A percentile compares a stretch with the other conserved stretches of the same genome.
Evolutionary conservation across 2,797 vertebrate genomes (phyloP).

Genomic region (Sternotherus odoratus): DNA sequence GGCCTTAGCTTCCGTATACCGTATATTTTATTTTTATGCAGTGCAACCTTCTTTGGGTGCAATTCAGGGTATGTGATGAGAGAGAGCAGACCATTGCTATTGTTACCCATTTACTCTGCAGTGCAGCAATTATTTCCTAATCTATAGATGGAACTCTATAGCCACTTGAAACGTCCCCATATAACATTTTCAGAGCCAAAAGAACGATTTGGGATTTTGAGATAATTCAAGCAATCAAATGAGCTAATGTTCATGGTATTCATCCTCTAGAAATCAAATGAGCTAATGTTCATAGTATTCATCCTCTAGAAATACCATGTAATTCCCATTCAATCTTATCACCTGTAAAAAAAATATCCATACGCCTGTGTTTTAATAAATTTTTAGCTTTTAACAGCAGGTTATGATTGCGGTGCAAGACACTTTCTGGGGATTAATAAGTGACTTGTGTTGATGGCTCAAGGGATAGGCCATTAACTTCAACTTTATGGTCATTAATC

Average conservation of each 20-base stretch:
- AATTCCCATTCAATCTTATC: slow-evolving; percentile 55
- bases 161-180: slow-evolving; percentile 62
- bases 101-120: slow-evolving; percentile 48
- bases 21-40: background rate
- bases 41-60: background rate
- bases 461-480: slow-evolving; percentile 43
- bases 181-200: slow-evolving; percentile 58
- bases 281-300: slow-evolving; percentile 65
- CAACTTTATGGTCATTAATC: slow-evolving; percentile 62
- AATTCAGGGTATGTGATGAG: background rate
- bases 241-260: slow-evolving; percentile 68
- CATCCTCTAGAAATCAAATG: slow-evolving; percentile 45
- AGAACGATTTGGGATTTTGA: slow-evolving; percentile 68
- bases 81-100: background rate
- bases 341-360: slow-evolving; percentile 57
- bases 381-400: slow-evolving; percentile 72
- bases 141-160: slow-evolving; percentile 58
- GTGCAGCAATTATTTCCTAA: slow-evolving; percentile 64
- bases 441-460: slow-evolving; percentile 57
- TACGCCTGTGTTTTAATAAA: slow-evolving; percentile 70
- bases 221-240: slow-evolving; percentile 70
- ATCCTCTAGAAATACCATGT: slow-evolving; percentile 26
- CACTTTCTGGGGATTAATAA: slow-evolving; percentile 67
- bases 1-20: background rate
- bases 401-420: slow-evolving; percentile 69